Evolutionary conservation across 1,140 invertebrate genomes (phyloP).

Genomic region (Mizuhopecten yessoensis): DNA sequence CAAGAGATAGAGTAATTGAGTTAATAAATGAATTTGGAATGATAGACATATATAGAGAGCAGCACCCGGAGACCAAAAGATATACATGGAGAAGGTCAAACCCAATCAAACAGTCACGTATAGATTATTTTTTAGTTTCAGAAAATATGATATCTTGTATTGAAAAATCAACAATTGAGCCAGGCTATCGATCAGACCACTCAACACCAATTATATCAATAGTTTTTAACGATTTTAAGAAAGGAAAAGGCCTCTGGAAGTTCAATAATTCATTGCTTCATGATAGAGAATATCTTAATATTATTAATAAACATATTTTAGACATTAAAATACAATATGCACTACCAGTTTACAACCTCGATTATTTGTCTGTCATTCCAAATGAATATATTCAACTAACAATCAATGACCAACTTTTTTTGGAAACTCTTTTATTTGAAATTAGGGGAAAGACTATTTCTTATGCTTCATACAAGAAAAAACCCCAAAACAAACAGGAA

Average conservation of each 20-base stretch:
- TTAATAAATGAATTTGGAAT: no score
- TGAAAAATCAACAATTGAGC: constrained; percentile 37
- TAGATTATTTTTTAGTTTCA: neutral
- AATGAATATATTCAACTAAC: neutral
- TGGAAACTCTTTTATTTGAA: constrained; percentile 50
- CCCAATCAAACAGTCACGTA: no score
- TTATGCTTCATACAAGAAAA: constrained; percentile 44
- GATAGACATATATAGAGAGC: no score
- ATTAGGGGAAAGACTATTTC: constrained; percentile 48
- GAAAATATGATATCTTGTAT: neutral
- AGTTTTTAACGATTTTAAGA: constrained; percentile 42
- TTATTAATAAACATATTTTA: constrained; percentile 52
- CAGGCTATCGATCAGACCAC: constrained; percentile 53
- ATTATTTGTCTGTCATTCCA: neutral
- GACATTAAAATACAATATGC: constrained; percentile 48
- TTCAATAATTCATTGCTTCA: constrained; percentile 61
- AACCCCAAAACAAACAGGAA: neutral
- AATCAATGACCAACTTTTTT: constrained; percentile 45
- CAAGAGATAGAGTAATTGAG: neutral
- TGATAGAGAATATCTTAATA: constrained; percentile 42
- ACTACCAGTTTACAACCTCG: constrained; percentile 14
- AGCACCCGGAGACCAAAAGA: no score
- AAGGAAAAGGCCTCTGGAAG: constrained; percentile 60
- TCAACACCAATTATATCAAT: constrained; percentile 41
- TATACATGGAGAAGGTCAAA: no score